These are phyloP conservation scores for Spodoptera littoralis DNA, from an alignment of 2,888 invertebrate species.

Conservation along the genomic window DNA sequence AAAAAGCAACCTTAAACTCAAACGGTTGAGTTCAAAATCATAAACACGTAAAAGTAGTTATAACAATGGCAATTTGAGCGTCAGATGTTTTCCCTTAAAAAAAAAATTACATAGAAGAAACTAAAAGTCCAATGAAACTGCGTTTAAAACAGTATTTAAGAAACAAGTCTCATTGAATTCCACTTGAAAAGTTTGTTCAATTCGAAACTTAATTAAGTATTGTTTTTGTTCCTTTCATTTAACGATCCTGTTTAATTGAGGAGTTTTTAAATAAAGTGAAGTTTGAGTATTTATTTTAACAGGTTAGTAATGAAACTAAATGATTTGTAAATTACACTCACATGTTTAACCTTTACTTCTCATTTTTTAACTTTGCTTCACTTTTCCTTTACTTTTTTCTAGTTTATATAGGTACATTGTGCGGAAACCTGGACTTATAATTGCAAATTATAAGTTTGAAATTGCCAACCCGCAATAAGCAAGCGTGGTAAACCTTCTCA, in stretches of 20 bases:
- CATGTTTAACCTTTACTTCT: too few relatives aligned
- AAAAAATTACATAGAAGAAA: constrained; percentile 45
- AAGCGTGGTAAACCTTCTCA: too few relatives aligned
- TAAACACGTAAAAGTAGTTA: neutral
- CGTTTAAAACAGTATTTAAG: constrained; percentile 54
- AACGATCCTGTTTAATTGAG: constrained; percentile 77
- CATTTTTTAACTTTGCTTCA: too few relatives aligned
- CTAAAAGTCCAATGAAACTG: constrained; percentile 44
- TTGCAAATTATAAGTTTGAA: too few relatives aligned
- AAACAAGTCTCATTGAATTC: constrained; percentile 66
- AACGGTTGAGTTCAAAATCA: neutral
- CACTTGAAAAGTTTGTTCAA: constrained; percentile 66
- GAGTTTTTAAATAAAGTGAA: constrained; percentile 70
- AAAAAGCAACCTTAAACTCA: neutral
- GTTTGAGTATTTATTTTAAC: constrained; percentile 18
- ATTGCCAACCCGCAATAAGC: too few relatives aligned
- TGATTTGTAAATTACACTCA: too few relatives aligned
- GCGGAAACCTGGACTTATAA: too few relatives aligned
- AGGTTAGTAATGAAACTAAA: neutral
- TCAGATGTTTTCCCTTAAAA: constrained; percentile 18
- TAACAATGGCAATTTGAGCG: neutral
- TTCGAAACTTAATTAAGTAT: constrained; percentile 78
- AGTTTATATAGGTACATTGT: too few relatives aligned
- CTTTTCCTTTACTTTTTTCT: too few relatives aligned
- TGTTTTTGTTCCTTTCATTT: constrained; percentile 79